Evolutionary conservation across 2,113 vertebrate species (phyloP), one percentile per base, ranked within the genome.

Genomic region (Chinchilla lanigera): DNA sequence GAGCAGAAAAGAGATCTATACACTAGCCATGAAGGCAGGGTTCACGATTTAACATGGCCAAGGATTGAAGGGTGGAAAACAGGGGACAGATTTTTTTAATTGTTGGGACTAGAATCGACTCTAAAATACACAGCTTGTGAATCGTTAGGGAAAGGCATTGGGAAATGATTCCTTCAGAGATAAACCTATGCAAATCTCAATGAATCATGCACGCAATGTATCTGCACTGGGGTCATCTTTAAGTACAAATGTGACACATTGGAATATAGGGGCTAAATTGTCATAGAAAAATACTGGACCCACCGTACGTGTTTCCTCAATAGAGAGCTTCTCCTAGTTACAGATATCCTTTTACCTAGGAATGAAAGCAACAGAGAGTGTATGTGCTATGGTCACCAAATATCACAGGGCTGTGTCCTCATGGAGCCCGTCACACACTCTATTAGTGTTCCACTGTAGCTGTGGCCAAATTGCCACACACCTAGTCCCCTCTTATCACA

Each of bases 71-170:
- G 13, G 19, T 67, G 6, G 73, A 28, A 77, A 87, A 83, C 11
- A 71, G 16, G 1, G 20, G 2, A 1, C 73, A 10, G 13, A 77
- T 2, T 91, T 84, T 89, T 69, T 69, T 69, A 52, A 85, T 58
- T 17, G 2, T 54, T 77, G 69, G 75, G 95, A 94, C 5, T 61
- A 71, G 14, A 86, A 71, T 82, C 28, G 92, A 78, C 52, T 19
- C 8, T 93, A 86, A 96, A 47, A 90, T 61, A 13, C 0, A 81
- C 3, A 89, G 61, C 2, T 86, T 80, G 22, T 89, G 11, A 96
- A 89, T 89, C 82, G 81, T 67, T 88, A 90, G 61, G 54, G 24
- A 28, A 87, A 73, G 24, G 44, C 81, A 78, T 91, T 50, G 82
- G 28, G 13, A 90, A 93, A 67, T 86, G 61, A 77, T 7, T 89